Evolutionary conservation across 92 coral and sea anemone species (phyloP).

Genomic region (Micromussa lordhowensis): DNA sequence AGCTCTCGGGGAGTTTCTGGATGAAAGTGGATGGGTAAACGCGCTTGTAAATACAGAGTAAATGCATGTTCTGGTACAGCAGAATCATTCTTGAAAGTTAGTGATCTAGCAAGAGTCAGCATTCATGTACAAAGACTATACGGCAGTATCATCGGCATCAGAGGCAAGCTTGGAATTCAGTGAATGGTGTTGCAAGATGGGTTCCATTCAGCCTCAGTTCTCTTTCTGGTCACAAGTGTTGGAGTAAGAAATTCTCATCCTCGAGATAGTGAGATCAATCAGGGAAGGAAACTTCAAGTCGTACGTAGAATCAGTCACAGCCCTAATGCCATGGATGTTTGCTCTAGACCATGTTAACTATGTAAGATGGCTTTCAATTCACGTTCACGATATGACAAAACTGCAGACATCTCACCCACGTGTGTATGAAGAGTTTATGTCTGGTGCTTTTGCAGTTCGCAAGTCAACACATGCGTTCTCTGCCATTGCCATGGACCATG

Average conservation of each 20-base stretch:
- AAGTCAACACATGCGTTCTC: too few species aligned
- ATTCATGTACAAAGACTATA: slow-evolving; percentile 48
- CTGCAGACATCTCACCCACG: too few species aligned
- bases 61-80: slow-evolving; percentile 53
- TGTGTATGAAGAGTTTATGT: too few species aligned
- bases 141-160: background rate
- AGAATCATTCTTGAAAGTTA: slow-evolving; percentile 51
- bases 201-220: slow-evolving; percentile 46
- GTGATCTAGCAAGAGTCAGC: slow-evolving; percentile 45
- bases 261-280: slow-evolving; percentile 34
- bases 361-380: slow-evolving; percentile 8
- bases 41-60: slow-evolving; percentile 55
- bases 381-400: too few species aligned
- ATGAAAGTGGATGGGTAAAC: slow-evolving; percentile 44
- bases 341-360: slow-evolving; percentile 62
- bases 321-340: too few species aligned
- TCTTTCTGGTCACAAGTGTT: slow-evolving; percentile 40
- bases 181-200: slow-evolving; percentile 32
- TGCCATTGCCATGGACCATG: too few species aligned
- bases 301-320: slow-evolving; percentile 44
- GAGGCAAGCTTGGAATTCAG: slow-evolving; percentile 26
- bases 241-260: slow-evolving; percentile 29
- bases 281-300: slow-evolving; percentile 51
- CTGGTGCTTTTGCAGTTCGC: too few species aligned
- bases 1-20: slow-evolving; percentile 56